A percentile compares a stretch with the other conserved stretches of the same genome.
phyloP scores from a whole-genome alignment of 2,888 invertebrate genomes.

The Cantharis rustica region DNA sequence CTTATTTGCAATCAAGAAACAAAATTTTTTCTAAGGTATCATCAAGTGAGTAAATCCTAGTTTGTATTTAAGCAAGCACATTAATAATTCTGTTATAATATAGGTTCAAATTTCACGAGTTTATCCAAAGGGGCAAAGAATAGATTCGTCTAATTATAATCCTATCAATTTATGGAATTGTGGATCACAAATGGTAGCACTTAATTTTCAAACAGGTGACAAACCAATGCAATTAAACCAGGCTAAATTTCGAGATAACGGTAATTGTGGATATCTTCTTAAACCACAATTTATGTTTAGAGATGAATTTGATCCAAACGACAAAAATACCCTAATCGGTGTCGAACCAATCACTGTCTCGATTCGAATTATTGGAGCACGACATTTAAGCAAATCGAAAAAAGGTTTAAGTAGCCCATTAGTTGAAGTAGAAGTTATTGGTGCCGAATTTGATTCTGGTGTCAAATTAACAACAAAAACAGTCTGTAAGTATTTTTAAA shows the following conservation, averaged over 20 bases:
- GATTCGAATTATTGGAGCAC: slow-evolving; percentile 83
- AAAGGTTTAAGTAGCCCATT: slow-evolving; percentile 87
- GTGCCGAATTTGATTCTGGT: slow-evolving; percentile 85
- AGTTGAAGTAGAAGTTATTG: slow-evolving; percentile 89
- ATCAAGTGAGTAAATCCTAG: slow-evolving; percentile 58
- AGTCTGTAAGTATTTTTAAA: slow-evolving; percentile 64
- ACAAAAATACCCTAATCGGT: slow-evolving; percentile 64
- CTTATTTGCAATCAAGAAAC: slow-evolving; percentile 81
- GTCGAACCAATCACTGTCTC: slow-evolving; percentile 67
- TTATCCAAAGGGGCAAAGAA: slow-evolving; percentile 92
- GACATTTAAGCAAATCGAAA: slow-evolving; percentile 84
- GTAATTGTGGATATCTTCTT: slow-evolving; percentile 88
- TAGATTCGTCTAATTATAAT: slow-evolving; percentile 97
- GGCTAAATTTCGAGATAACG: slow-evolving; percentile 91
- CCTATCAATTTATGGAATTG: slow-evolving; percentile 94
- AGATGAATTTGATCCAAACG: slow-evolving; percentile 79
- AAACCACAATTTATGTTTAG: slow-evolving; percentile 88
- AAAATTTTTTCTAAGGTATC: slow-evolving; percentile 77
- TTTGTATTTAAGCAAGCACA: not conserved
- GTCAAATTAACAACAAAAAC: slow-evolving; percentile 84
- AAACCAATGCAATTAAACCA: slow-evolving; percentile 96
- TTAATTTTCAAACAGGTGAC: slow-evolving; percentile 97
- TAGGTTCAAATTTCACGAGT: slow-evolving; percentile 86
- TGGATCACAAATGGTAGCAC: slow-evolving; percentile 95
- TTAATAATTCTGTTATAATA: not conserved